phyloP scores from a whole-genome alignment of 2,113 vertebrate species.

The Polyodon spathula region DNA sequence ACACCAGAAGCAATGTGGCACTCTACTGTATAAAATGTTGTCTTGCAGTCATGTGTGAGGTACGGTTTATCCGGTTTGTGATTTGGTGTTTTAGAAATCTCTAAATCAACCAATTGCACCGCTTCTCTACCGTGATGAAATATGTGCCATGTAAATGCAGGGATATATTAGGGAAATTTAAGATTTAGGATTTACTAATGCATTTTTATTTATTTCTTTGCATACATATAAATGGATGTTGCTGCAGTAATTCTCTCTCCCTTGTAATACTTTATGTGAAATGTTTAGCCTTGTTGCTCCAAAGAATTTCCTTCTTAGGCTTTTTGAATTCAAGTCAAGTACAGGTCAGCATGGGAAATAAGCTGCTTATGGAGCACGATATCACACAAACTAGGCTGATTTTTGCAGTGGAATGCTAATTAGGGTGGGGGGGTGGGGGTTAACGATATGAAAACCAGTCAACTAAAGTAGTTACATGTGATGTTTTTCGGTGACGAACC shows the following conservation, averaged over 20 bases:
- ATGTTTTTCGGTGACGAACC: constrained; percentile 28
- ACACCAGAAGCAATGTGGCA: too few relatives aligned
- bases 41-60: too few relatives aligned
- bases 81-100: too few relatives aligned
- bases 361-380: constrained; percentile 24
- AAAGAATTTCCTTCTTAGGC: neutral
- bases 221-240: too few relatives aligned
- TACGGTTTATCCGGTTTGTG: too few relatives aligned
- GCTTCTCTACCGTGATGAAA: too few relatives aligned
- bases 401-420: constrained; percentile 26
- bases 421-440: constrained; percentile 32
- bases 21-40: too few relatives aligned
- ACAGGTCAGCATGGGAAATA: constrained; percentile 22
- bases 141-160: too few relatives aligned
- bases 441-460: constrained; percentile 24
- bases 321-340: constrained; percentile 8
- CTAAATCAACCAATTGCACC: too few relatives aligned
- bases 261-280: neutral
- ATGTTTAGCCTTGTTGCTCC: neutral
- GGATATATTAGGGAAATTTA: too few relatives aligned
- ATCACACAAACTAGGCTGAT: constrained; percentile 12
- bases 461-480: constrained; percentile 29
- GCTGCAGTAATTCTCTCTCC: neutral
- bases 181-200: too few relatives aligned
- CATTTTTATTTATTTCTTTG: too few relatives aligned